These are phyloP conservation scores for Amorpha juglandis DNA, from an alignment of 2,888 invertebrate species.

Conservation along the genomic window DNA sequence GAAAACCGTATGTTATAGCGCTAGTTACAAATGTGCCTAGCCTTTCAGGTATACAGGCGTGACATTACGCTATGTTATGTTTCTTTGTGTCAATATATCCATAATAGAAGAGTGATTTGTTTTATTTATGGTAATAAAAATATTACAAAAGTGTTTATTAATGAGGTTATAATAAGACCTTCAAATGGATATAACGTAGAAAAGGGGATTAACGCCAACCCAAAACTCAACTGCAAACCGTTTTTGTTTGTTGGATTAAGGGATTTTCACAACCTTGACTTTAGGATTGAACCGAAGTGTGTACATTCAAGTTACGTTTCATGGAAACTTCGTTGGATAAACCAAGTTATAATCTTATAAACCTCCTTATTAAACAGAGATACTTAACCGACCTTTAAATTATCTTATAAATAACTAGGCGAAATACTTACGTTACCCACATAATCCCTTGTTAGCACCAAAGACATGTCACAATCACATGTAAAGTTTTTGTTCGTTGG, in stretches of 20 bases:
- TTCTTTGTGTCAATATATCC: too few species aligned
- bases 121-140: too few species aligned
- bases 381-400: neutral
- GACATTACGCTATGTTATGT: too few species aligned
- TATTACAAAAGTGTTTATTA: too few species aligned
- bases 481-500: too few species aligned
- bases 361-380: constrained; percentile 7
- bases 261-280: constrained; percentile 18
- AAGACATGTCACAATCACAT: too few species aligned
- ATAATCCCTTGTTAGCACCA: too few species aligned
- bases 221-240: constrained; percentile 1
- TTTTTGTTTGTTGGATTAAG: constrained; percentile 17
- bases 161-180: neutral
- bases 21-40: too few species aligned
- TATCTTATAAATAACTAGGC: neutral
- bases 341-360: constrained; percentile 4
- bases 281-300: neutral
- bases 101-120: too few species aligned
- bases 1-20: too few species aligned
- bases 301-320: neutral
- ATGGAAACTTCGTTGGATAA: neutral
- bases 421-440: too few species aligned
- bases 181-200: neutral
- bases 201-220: neutral
- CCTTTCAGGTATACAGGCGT: too few species aligned